phyloP scores from a whole-genome alignment of 1,140 invertebrate species.

The Trachymyrmex cornetzi region DNA sequence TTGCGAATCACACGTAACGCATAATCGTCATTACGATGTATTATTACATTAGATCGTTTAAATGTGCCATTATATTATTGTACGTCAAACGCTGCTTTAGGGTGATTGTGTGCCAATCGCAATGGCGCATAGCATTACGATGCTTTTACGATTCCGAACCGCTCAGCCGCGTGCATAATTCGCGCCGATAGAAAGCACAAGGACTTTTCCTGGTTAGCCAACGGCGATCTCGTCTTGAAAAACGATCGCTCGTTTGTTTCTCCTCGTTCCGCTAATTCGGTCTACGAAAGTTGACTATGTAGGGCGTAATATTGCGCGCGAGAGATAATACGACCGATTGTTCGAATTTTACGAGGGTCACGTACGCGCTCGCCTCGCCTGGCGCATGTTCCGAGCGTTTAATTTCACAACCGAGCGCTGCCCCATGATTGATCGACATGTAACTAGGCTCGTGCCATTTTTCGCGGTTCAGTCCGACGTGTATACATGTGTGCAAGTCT shows the following conservation, averaged over 20 bases:
- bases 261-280: slow-evolving; percentile 26
- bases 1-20: slow-evolving; percentile 5
- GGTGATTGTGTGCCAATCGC: slow-evolving; percentile 46
- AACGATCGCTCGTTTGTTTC: slow-evolving; percentile 61
- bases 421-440: slow-evolving; percentile 64
- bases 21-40: slow-evolving; percentile 50
- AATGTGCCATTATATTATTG: slow-evolving; percentile 48
- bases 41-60: slow-evolving; percentile 56
- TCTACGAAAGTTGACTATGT: slow-evolving; percentile 49
- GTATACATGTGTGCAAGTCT: neutral
- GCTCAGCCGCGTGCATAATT: slow-evolving; percentile 22
- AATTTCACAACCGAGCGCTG: slow-evolving; percentile 51
- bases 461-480: slow-evolving; percentile 13
- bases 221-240: slow-evolving; percentile 51
- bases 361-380: slow-evolving; percentile 25
- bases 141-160: slow-evolving; percentile 40
- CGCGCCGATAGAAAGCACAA: slow-evolving; percentile 46
- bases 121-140: slow-evolving; percentile 41
- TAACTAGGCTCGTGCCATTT: slow-evolving; percentile 65
- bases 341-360: slow-evolving; percentile 67
- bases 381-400: slow-evolving; percentile 25
- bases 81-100: slow-evolving; percentile 39
- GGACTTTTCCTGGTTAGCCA: slow-evolving; percentile 13
- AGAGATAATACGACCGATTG: slow-evolving; percentile 67
- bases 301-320: slow-evolving; percentile 34